Evolutionary conservation across 2,113 vertebrate genomes (phyloP).

Genomic region (Bujurquina vittata): DNA sequence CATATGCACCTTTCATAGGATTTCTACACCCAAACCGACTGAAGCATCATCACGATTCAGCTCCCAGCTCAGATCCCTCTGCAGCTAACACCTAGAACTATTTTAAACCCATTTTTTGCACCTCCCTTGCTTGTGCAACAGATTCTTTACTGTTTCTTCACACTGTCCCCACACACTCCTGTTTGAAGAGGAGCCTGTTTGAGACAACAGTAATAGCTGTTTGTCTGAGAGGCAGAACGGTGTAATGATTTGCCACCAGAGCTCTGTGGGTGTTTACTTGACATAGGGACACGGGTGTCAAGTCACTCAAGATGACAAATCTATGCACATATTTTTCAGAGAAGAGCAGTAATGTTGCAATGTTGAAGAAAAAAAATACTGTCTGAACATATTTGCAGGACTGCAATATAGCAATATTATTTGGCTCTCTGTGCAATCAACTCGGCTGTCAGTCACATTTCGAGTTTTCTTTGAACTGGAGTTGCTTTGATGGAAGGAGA

Average conservation of each 20-base stretch:
- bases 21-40: background rate
- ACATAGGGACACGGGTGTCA: slow-evolving; percentile 40
- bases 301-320: slow-evolving; percentile 39
- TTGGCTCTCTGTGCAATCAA: slow-evolving; percentile 24
- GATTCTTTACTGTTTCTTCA: slow-evolving; percentile 70
- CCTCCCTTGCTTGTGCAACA: slow-evolving; percentile 62
- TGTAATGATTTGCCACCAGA: slow-evolving; percentile 49
- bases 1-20: background rate
- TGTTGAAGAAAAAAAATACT: background rate
- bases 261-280: slow-evolving; percentile 61
- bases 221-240: slow-evolving; percentile 55
- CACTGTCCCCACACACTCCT: slow-evolving; percentile 68
- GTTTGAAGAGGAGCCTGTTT: slow-evolving; percentile 52
- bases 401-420: slow-evolving; percentile 5
- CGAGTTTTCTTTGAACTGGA: slow-evolving; percentile 12
- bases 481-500: background rate
- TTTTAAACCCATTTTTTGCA: slow-evolving; percentile 66
- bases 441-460: slow-evolving; percentile 42
- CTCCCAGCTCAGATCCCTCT: slow-evolving; percentile 10
- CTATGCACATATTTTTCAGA: slow-evolving; percentile 21
- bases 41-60: slow-evolving; percentile 10
- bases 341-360: slow-evolving; percentile 1
- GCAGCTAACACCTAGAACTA: slow-evolving; percentile 61
- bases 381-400: background rate
- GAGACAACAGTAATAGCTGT: slow-evolving; percentile 57